Conservation (phyloP, 2,113 vertebrate genomes). For the Pampusana beccarii region DNA sequence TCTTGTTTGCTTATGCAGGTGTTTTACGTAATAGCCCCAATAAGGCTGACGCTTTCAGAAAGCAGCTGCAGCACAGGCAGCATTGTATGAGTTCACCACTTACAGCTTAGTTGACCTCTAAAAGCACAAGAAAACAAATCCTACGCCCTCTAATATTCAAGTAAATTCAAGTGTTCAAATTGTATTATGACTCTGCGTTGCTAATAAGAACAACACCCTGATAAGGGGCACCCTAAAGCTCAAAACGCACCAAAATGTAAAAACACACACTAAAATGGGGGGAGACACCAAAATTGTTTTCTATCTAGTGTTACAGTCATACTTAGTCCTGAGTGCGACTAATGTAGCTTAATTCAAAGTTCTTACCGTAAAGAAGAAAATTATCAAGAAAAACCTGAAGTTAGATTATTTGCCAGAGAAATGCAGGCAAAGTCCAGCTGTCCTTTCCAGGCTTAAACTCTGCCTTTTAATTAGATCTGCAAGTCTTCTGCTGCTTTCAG, state of each 20-base stretch:
- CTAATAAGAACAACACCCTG: not conserved
- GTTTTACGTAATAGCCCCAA: conserved; percentile 7
- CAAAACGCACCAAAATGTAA: not conserved
- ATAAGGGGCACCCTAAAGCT: not conserved
- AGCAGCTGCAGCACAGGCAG: not conserved
- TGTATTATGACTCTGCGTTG: not conserved
- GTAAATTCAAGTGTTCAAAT: not conserved
- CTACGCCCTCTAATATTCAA: not conserved
- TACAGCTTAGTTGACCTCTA: not conserved
- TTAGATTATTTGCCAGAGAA: not conserved
- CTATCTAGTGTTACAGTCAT: not conserved
- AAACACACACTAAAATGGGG: not conserved
- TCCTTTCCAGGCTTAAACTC: not conserved
- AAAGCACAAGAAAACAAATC: not conserved
- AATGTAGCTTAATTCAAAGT: not conserved
- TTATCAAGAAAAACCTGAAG: not conserved
- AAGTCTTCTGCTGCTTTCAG: not conserved
- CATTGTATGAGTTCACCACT: not conserved
- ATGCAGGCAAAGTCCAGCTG: not conserved
- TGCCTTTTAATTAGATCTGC: not conserved
- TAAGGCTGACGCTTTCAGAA: conserved; percentile 4
- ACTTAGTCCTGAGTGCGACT: not conserved
- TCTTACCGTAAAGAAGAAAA: not conserved
- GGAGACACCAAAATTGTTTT: not conserved
- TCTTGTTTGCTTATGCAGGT: conserved; percentile 49